Evolutionary conservation across 2,113 vertebrate species (phyloP), one percentile per base, ranked within the genome.

Genomic region (Catagonus wagneri): DNA sequence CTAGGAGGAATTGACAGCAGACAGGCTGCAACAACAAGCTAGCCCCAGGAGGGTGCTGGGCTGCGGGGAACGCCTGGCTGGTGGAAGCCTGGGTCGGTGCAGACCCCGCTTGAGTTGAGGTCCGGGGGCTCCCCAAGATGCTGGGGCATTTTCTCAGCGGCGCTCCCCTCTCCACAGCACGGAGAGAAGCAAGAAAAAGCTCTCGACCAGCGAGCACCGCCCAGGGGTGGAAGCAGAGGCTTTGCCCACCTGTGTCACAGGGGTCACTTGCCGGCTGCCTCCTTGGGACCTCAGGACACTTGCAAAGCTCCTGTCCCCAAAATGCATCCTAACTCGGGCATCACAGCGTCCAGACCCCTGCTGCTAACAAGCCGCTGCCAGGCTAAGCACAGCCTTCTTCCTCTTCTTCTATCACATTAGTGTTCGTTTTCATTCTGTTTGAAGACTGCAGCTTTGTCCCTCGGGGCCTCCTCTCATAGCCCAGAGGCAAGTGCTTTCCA

Each of bases 21-120:
- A 23, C 0, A 0, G 25, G 56, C 29, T 25, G 36, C 4, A 44
- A 74, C 20, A 44, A 39, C 4, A 32, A 4, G n/a, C 2, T 58
- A 34, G 81, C 11, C 29, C 76, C 16, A 20, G 54, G 16, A 39
- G 2, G 8, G 81, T 36, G 19, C 69, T 61, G 2, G 15, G 27
- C 20, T 17, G 17, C 68, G 4, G 74, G 65, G 71, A 10, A 25
- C 4, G 5, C 23, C 13, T 60, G 58, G 39, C 66, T 15, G 14
- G n/a, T 10, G 25, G 56, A 22, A 63, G 36, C 19, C 3, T 0
- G 25, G 25, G 27, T 5, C 12, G 10, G 27, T 6, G 54, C 39
- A 3, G 36, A 23, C n/a, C 20, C 58, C 25, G 0, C 1, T 44
- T n/a, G 65, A 60, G 65, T 19, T 14, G 34, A 36, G 32, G 23